A percentile compares a stretch with the other conserved stretches of the same genome.
Evolutionary conservation across 2,113 vertebrate genomes (phyloP).

Genomic region (Ceuthmochares aereus): DNA sequence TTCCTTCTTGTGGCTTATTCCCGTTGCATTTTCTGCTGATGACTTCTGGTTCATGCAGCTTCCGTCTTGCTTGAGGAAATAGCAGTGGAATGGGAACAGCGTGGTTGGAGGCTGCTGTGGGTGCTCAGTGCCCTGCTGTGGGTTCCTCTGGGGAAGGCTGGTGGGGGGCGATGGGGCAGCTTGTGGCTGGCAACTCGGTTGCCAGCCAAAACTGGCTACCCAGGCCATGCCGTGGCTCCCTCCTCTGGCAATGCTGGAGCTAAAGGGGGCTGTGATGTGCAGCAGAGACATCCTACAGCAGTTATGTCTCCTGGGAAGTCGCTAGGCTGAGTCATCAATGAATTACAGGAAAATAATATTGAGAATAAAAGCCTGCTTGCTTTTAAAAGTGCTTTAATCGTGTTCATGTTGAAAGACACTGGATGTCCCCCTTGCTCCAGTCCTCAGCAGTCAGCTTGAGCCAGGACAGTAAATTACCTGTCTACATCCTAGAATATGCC

Average conservation of each 20-base stretch:
- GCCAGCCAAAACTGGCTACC: neutral
- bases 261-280: neutral
- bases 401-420: neutral
- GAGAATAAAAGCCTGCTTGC: neutral
- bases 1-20: neutral
- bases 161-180: accelerated
- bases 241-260: neutral
- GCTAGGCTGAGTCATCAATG: neutral
- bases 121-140: neutral
- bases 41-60: neutral
- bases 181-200: neutral
- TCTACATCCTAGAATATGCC: neutral
- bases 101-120: neutral
- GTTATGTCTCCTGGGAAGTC: neutral
- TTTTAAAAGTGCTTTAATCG: neutral
- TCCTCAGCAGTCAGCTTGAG: neutral
- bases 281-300: accelerated
- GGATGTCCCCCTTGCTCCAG: neutral
- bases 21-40: neutral
- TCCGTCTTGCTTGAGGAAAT: neutral
- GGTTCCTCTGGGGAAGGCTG: neutral
- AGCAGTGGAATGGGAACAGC: neutral
- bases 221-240: accelerated
- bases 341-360: neutral
- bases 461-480: neutral